A percentile compares a stretch with the other conserved stretches of the same genome.
Evolutionary conservation across 2,888 invertebrate species (phyloP).

Genomic region (Callimorpha dominula): DNA sequence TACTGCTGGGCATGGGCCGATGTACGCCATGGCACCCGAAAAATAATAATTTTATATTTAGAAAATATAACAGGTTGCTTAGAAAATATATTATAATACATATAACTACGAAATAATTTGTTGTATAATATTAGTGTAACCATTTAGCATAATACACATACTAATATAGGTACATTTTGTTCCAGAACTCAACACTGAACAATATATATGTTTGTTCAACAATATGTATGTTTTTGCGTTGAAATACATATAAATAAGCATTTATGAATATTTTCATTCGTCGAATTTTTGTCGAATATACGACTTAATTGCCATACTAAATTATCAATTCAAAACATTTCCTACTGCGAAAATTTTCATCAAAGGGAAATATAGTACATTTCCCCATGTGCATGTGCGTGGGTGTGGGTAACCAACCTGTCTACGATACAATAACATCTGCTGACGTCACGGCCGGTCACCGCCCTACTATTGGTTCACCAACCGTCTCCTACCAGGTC

Average conservation of each 20-base stretch:
- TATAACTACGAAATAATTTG: no score
- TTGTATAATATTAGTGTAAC: no score
- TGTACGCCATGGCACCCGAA: no score
- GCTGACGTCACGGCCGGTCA: conserved; percentile 50
- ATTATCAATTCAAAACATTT: not conserved
- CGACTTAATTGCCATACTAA: not conserved
- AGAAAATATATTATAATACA: no score
- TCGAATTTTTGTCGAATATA: no score
- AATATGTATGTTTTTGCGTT: no score
- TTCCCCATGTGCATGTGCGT: conserved; percentile 15
- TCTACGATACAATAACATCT: conserved; percentile 19
- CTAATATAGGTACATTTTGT: not conserved
- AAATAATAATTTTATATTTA: no score
- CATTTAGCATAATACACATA: not conserved
- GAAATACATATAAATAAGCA: no score
- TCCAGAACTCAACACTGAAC: not conserved
- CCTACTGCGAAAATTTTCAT: not conserved
- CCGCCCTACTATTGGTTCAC: conserved; percentile 38
- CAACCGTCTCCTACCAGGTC: conserved; percentile 49
- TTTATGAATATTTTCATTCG: not conserved
- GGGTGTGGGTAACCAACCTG: conserved; percentile 25
- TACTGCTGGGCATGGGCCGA: no score
- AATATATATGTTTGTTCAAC: no score
- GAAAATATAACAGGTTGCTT: no score
- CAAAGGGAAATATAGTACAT: conserved; percentile 6